Evolutionary conservation across 2,888 invertebrate species (phyloP), one percentile per base, ranked within the genome.

Genomic region (Polyommatus iphigenia): DNA sequence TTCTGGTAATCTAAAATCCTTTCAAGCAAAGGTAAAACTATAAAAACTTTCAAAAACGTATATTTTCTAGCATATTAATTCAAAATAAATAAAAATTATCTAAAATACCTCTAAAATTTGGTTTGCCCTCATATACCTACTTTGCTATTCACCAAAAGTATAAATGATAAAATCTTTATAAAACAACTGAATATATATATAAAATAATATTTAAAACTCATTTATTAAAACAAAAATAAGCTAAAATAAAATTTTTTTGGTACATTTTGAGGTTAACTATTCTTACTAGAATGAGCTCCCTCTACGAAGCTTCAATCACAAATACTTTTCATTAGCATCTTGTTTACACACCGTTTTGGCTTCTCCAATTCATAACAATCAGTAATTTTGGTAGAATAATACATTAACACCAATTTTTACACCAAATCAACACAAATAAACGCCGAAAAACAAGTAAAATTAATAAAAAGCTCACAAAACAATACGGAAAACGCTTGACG

Each of bases 381-480:
- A n/a, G 59, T 24, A 36, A 73, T 57, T 41, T 78, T 57, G 59
- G 59, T 24, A 10, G 10, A 76, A 83, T 81, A 79, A 82, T 79
- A 79, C 78, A 80, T 81, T 83, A 82, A 88, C 90, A 84, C 82
- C 79, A 83, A 81, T 67, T 29, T 76, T 84, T 79, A 78, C 90
- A 92, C 90, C 85, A 80, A 85, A 87, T 87, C 82, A 83, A 83
- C 83, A 82, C 57, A 78, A 81, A 85, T 87, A 82, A 81, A 83
- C 81, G 78, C 78, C 29, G 79, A 80, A 86, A 87, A 85, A 82
- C 80, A 79, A 79, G 83, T 84, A 84, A 85, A 88, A 89, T 87
- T 83, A 81, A 84, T 80, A 85, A 85, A 91, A 91, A 92, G 85
- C 87, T 85, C 86, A 85, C 84, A 90, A 89, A 91, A 91, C 90